These are phyloP conservation scores for Ctenoplectra terminalis DNA, from an alignment of 1,140 invertebrate genomes.

Conservation along the genomic window DNA sequence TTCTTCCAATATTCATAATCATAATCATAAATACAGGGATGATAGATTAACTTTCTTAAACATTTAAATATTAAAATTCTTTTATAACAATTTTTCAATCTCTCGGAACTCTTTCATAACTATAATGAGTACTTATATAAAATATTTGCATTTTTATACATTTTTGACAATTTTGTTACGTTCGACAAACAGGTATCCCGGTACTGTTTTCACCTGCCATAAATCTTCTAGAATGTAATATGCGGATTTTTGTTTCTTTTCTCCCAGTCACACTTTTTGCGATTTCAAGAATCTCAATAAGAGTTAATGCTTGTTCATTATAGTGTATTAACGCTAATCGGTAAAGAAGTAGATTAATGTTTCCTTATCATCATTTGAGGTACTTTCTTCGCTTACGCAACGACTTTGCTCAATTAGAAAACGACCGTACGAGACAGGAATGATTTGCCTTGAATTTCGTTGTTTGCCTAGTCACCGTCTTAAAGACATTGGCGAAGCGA, in stretches of 20 bases:
- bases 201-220: too few relatives aligned
- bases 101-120: too few relatives aligned
- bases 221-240: too few relatives aligned
- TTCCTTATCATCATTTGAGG: background rate
- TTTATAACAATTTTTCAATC: too few relatives aligned
- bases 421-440: background rate
- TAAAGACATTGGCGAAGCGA: background rate
- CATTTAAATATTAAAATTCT: too few relatives aligned
- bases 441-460: conserved; percentile 25
- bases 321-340: background rate
- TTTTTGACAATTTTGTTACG: too few relatives aligned
- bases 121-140: too few relatives aligned
- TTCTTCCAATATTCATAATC: too few relatives aligned
- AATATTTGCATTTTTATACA: too few relatives aligned
- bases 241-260: background rate
- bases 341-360: background rate
- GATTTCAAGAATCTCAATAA: background rate
- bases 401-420: conserved; percentile 37
- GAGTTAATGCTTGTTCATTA: background rate
- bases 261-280: background rate
- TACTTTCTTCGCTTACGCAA: conserved; percentile 48
- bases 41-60: too few relatives aligned
- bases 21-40: too few relatives aligned
- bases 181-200: too few relatives aligned
- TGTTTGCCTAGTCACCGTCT: background rate